Evolutionary conservation across 2,888 invertebrate species (phyloP).

Genomic region (Cyrtodaria siliqua): DNA sequence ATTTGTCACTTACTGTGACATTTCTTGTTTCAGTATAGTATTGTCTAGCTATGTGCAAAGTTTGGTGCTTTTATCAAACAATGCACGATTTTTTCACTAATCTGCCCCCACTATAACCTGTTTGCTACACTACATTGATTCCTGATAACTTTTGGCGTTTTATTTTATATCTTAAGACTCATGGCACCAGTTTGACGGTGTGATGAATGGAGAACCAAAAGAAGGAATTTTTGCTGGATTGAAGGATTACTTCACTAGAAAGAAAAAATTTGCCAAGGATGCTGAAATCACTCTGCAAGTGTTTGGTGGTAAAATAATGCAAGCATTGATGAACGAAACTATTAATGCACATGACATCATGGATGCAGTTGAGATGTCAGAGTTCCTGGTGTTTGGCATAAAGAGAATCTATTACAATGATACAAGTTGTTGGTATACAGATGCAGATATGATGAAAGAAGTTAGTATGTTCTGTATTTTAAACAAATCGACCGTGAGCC

Average conservation of each 20-base stretch:
- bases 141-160: background rate
- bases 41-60: too few relatives aligned
- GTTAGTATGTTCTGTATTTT: constrained; percentile 15
- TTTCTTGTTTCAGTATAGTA: too few relatives aligned
- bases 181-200: constrained; percentile 55
- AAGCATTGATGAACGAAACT: constrained; percentile 4
- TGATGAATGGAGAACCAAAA: constrained; percentile 31
- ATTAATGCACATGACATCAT: too few relatives aligned
- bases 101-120: too few relatives aligned
- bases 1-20: too few relatives aligned
- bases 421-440: constrained; percentile 17
- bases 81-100: too few relatives aligned
- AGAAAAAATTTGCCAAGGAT: constrained; percentile 11
- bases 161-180: constrained; percentile 23
- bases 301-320: constrained; percentile 3
- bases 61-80: too few relatives aligned
- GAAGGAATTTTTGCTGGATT: background rate
- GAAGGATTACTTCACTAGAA: constrained; percentile 10
- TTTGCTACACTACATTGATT: background rate
- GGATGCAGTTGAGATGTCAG: background rate
- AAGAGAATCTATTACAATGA: constrained; percentile 28
- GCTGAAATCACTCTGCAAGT: constrained; percentile 14
- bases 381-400: constrained; percentile 4
- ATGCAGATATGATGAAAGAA: constrained; percentile 13
- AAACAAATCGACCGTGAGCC: too few relatives aligned